phyloP scores from a whole-genome alignment of 2,888 invertebrate genomes.

The Calameuta idolon region DNA sequence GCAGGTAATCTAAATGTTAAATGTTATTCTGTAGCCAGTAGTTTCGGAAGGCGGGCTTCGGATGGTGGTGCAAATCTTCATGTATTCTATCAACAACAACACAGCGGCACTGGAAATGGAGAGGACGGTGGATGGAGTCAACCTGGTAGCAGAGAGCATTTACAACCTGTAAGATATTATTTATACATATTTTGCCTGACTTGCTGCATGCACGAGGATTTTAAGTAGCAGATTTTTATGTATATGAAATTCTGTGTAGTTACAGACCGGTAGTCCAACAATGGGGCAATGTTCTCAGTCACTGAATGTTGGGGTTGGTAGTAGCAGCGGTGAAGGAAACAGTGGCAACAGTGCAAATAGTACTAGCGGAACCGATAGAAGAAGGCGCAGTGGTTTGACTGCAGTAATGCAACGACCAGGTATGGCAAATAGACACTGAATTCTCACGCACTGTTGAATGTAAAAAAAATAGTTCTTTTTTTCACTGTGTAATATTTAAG shows the following conservation, averaged over 20 bases:
- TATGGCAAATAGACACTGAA: conserved; percentile 61
- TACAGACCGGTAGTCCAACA: conserved; percentile 65
- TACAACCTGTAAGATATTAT: conserved; percentile 67
- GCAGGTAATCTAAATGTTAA: conserved; percentile 5
- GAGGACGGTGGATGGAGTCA: conserved; percentile 70
- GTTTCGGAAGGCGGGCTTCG: conserved; percentile 91
- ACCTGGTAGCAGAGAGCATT: conserved; percentile 70
- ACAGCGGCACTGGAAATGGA: conserved; percentile 55
- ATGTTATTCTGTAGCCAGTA: conserved; percentile 71
- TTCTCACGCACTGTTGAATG: neutral
- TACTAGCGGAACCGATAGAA: conserved; percentile 71
- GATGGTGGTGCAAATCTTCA: conserved; percentile 96
- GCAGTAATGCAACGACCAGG: conserved; percentile 91
- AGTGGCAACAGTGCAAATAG: conserved; percentile 69
- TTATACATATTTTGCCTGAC: neutral
- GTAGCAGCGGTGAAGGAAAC: conserved; percentile 55
- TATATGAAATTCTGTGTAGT: conserved; percentile 26
- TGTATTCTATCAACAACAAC: conserved; percentile 71
- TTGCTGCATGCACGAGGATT: neutral
- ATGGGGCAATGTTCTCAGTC: conserved; percentile 66
- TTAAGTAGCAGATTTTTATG: neutral
- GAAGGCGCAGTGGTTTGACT: conserved; percentile 83
- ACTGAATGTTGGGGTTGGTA: conserved; percentile 48
- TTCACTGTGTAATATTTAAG: neutral
- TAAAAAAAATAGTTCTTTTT: neutral